Percentiles rank a stretch among this genome's conserved stretches.
phyloP scores from a whole-genome alignment of 2,113 vertebrate genomes.

The Cygnus atratus region DNA sequence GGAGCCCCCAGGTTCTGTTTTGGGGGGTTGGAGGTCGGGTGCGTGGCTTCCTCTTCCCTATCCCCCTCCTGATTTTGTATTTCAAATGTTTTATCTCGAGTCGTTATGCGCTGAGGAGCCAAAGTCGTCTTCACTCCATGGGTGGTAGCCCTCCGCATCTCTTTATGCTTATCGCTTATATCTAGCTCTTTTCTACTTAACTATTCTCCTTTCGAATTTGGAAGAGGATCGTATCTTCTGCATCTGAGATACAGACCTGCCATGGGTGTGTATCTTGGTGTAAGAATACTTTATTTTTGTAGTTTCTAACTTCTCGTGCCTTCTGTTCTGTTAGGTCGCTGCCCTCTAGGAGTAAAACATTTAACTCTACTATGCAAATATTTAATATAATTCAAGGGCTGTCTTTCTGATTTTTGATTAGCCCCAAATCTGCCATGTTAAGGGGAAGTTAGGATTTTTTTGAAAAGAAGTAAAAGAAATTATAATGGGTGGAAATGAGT shows the following conservation, averaged over 20 bases:
- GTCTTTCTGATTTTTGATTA: background rate
- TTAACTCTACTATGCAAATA: background rate
- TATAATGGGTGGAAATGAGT: background rate
- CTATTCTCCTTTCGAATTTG: background rate
- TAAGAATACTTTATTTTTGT: background rate
- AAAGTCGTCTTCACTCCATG: background rate
- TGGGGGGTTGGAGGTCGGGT: rapidly evolving
- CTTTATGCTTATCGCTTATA: rapidly evolving
- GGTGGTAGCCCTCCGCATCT: rapidly evolving
- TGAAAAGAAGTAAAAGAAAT: background rate
- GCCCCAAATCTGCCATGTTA: background rate
- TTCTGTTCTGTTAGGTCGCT: background rate
- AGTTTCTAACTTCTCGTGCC: background rate
- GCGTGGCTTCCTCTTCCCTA: rapidly evolving
- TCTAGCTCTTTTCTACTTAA: background rate
- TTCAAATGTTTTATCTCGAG: rapidly evolving
- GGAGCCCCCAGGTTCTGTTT: background rate
- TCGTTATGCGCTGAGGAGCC: background rate
- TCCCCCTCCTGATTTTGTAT: background rate
- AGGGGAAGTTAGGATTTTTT: background rate
- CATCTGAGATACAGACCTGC: background rate
- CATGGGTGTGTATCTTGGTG: rapidly evolving
- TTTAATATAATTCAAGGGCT: background rate
- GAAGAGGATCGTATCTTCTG: background rate
- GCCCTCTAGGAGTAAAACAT: background rate